Evolutionary conservation across 2,797 vertebrate genomes (phyloP).

Genomic region (Dallia pectoralis): DNA sequence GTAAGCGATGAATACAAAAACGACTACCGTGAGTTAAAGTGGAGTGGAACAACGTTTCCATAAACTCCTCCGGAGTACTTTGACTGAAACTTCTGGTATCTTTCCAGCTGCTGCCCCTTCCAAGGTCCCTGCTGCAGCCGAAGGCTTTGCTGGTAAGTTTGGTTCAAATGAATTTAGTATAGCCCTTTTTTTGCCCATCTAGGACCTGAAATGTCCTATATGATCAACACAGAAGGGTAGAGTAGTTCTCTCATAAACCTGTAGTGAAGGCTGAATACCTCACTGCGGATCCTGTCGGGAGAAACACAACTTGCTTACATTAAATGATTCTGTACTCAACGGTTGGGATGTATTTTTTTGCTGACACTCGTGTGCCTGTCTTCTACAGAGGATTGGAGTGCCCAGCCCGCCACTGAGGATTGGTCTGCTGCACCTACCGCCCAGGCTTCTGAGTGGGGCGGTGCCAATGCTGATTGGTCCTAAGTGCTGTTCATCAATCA

Average conservation of each 20-base stretch:
- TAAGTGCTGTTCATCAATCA: conserved; percentile 43
- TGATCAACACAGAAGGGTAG: conserved; percentile 72
- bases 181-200: conserved; percentile 66
- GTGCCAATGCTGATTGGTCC: conserved; percentile 79
- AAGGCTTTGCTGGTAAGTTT: conserved; percentile 49
- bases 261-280: conserved; percentile 57
- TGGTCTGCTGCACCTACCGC: conserved; percentile 84
- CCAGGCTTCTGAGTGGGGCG: conserved; percentile 82
- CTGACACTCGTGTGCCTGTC: neutral
- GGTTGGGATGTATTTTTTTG: neutral
- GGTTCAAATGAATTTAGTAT: neutral
- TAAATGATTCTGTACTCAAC: neutral
- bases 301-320: conserved; percentile 47
- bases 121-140: conserved; percentile 51
- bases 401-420: conserved; percentile 80
- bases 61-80: neutral
- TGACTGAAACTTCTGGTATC: neutral
- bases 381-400: conserved; percentile 78
- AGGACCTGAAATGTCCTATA: conserved; percentile 59
- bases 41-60: neutral
- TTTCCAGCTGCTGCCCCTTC: conserved; percentile 46
- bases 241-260: conserved; percentile 73
- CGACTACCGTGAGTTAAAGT: neutral
- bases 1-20: neutral
- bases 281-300: conserved; percentile 75